Conservation (phyloP, 1,140 invertebrate species). For the Bombus confusus region DNA sequence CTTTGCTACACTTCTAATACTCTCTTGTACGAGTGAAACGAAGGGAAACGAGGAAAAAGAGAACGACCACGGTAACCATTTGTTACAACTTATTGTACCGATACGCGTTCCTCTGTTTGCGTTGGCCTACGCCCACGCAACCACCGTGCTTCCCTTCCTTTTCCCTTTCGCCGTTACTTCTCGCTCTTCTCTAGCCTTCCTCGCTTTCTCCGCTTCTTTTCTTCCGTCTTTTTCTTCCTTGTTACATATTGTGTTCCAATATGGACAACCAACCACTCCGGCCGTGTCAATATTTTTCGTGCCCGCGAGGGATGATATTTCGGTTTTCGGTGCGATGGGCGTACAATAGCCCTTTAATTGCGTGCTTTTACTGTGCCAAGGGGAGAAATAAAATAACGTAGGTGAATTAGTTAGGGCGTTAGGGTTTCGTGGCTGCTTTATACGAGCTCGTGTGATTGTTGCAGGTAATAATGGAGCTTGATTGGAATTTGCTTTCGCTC, state of each 20-base stretch:
- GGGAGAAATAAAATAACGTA: background rate
- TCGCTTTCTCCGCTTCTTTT: background rate
- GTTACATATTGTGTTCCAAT: background rate
- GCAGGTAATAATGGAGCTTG: background rate
- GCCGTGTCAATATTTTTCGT: constrained; percentile 41
- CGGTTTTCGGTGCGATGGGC: background rate
- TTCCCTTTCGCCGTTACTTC: background rate
- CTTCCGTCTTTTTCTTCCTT: background rate
- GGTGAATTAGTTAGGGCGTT: background rate
- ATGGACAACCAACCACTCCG: background rate
- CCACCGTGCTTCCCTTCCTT: constrained; percentile 13
- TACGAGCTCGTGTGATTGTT: background rate
- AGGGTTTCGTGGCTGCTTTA: background rate
- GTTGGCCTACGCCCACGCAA: constrained; percentile 60
- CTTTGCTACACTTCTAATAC: background rate
- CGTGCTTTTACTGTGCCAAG: background rate
- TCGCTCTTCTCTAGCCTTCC: too few relatives aligned
- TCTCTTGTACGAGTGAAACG: background rate
- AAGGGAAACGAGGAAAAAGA: constrained; percentile 12
- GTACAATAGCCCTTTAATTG: constrained; percentile 35
- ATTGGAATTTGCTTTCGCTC: background rate
- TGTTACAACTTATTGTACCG: constrained; percentile 71
- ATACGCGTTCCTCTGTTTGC: constrained; percentile 67
- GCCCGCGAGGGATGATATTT: constrained; percentile 6
- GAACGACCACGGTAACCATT: constrained; percentile 60